phyloP scores from a whole-genome alignment of 2,113 vertebrate genomes.

The Brachyhypopomus occidentalis region DNA sequence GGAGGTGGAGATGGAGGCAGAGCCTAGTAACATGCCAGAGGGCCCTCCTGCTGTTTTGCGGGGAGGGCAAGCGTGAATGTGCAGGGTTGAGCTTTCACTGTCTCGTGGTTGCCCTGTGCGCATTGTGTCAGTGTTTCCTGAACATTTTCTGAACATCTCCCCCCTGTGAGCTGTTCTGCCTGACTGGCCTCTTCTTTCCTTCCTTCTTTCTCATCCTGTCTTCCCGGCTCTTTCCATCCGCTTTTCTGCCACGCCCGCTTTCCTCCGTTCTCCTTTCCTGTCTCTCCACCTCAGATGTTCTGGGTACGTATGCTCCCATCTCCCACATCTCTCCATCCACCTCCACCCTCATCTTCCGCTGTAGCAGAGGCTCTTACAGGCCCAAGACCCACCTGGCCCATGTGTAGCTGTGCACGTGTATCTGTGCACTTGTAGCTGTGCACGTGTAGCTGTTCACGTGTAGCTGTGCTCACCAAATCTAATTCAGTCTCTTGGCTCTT shows the following conservation, averaged over 20 bases:
- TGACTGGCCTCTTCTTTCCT: conserved; percentile 66
- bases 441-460: too few species aligned
- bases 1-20: too few species aligned
- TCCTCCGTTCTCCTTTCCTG: conserved; percentile 42
- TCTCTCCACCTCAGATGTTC: conserved; percentile 78
- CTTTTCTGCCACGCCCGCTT: conserved; percentile 42
- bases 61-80: neutral
- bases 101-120: conserved; percentile 19
- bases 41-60: neutral
- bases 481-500: conserved; percentile 1
- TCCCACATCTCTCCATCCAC: conserved; percentile 55
- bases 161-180: conserved; percentile 62
- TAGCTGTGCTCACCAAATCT: neutral
- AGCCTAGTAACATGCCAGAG: neutral
- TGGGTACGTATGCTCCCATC: conserved; percentile 82
- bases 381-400: neutral
- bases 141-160: conserved; percentile 39
- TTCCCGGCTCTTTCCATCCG: conserved; percentile 59
- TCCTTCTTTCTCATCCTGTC: conserved; percentile 69
- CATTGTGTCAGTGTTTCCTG: conserved; percentile 45
- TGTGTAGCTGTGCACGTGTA: too few species aligned
- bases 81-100: neutral
- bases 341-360: conserved; percentile 63
- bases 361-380: conserved; percentile 20
- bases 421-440: too few species aligned